phyloP scores from a whole-genome alignment of 2,888 invertebrate genomes.

The Synergus japonicus region DNA sequence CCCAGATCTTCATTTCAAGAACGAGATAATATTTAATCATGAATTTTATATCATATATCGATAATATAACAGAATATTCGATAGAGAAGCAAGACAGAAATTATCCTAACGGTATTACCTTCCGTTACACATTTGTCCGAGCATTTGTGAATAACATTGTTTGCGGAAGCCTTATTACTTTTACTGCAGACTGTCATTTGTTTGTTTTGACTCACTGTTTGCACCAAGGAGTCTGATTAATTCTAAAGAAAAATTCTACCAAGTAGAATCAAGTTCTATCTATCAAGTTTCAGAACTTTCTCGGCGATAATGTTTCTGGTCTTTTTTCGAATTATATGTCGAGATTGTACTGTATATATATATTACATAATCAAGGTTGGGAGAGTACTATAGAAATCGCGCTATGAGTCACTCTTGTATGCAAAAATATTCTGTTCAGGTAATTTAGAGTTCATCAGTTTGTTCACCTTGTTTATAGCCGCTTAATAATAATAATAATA shows the following conservation, averaged over 20 bases:
- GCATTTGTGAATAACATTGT: background rate
- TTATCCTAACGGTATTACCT: background rate
- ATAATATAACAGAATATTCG: background rate
- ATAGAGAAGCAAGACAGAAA: background rate
- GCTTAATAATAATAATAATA: background rate
- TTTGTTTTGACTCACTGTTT: background rate
- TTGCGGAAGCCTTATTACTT: background rate
- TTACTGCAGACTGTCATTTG: background rate
- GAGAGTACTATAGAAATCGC: slow-evolving; percentile 9
- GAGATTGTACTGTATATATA: background rate
- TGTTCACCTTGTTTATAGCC: background rate
- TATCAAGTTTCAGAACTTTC: slow-evolving; percentile 16
- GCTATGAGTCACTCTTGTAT: background rate
- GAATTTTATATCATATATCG: background rate
- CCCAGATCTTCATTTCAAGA: background rate
- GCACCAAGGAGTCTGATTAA: background rate
- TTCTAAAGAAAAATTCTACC: background rate
- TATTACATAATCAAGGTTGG: background rate
- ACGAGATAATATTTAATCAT: background rate
- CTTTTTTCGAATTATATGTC: background rate
- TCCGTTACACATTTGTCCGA: background rate
- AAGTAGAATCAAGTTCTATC: background rate
- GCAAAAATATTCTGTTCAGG: slow-evolving; percentile 18
- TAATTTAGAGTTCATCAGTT: slow-evolving; percentile 10
- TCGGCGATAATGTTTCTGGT: background rate